These are phyloP conservation scores for Caenorhabditis latens DNA, from an alignment of 1,140 invertebrate species.

Conservation along the genomic window DNA sequence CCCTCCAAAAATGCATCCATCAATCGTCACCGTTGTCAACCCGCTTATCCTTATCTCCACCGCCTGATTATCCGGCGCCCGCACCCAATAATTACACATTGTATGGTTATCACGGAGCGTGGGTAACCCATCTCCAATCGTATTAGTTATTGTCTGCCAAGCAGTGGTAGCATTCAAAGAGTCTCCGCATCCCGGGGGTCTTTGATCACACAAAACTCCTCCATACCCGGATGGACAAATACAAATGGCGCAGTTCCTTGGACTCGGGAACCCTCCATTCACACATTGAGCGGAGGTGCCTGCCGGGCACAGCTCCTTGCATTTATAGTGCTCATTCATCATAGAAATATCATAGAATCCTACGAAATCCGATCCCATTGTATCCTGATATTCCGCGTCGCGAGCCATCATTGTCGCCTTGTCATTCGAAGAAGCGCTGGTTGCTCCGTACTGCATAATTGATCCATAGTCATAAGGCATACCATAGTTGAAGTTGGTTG, in stretches of 20 bases:
- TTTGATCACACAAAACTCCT: constrained; percentile 64
- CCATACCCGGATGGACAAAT: constrained; percentile 69
- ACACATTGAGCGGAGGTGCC: constrained; percentile 33
- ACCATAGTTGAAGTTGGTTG: constrained; percentile 62
- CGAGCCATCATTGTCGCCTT: constrained; percentile 63
- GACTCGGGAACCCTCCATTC: constrained; percentile 68
- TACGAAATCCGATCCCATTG: constrained; percentile 64
- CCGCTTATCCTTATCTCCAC: constrained; percentile 11
- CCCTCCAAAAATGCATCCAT: constrained; percentile 57
- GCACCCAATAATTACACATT: constrained; percentile 54
- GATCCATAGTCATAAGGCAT: constrained; percentile 67
- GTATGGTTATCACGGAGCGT: constrained; percentile 38
- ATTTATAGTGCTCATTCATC: constrained; percentile 65
- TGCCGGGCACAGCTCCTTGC: constrained; percentile 53
- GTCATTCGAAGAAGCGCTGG: constrained; percentile 58
- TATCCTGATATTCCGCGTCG: constrained; percentile 63
- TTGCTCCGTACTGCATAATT: constrained; percentile 65
- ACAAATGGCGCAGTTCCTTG: constrained; percentile 66
- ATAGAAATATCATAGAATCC: constrained; percentile 65
- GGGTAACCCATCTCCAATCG: constrained; percentile 36
- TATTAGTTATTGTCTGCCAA: constrained; percentile 17
- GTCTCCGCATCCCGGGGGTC: constrained; percentile 53
- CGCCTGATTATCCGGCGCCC: constrained; percentile 28
- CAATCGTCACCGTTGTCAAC: constrained; percentile 1
- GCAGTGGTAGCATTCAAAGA: constrained; percentile 12